phyloP scores from a whole-genome alignment of 2,888 invertebrate species.

The Halocaridina rubra region DNA sequence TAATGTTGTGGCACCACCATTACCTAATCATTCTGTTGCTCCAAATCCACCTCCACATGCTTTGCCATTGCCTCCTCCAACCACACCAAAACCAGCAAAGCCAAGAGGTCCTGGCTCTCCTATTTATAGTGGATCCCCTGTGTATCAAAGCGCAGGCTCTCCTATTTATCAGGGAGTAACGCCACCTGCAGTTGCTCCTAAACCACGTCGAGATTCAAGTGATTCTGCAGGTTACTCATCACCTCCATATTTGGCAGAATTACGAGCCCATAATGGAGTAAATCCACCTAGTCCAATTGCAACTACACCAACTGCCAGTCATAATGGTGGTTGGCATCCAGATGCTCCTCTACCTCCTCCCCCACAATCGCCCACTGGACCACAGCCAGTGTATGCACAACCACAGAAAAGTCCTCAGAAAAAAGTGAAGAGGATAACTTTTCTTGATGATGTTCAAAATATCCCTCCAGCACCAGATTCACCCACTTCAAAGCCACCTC shows the following conservation, averaged over 20 bases:
- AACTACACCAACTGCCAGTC: conserved; percentile 3
- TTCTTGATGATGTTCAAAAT: conserved; percentile 63
- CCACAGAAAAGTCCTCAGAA: conserved; percentile 57
- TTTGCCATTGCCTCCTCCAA: conserved; percentile 61
- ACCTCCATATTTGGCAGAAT: conserved; percentile 46
- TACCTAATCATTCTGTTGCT: conserved; percentile 63
- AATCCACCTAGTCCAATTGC: neutral
- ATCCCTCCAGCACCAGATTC: conserved; percentile 67
- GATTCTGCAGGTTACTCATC: conserved; percentile 35
- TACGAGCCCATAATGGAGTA: conserved; percentile 28
- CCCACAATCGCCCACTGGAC: conserved; percentile 43
- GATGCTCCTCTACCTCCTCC: conserved; percentile 54
- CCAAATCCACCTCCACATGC: conserved; percentile 63
- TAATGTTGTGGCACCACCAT: conserved; percentile 63
- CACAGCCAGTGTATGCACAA: conserved; percentile 55
- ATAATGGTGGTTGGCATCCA: conserved; percentile 41
- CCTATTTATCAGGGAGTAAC: conserved; percentile 42
- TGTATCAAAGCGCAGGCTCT: conserved; percentile 9
- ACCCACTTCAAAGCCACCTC: conserved; percentile 68
- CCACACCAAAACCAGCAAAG: conserved; percentile 44
- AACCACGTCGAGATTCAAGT: conserved; percentile 35
- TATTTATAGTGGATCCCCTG: neutral
- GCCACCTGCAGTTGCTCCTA: conserved; percentile 62
- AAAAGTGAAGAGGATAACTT: conserved; percentile 59
- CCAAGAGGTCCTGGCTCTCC: conserved; percentile 17